Conservation (phyloP, 2,797 vertebrate species). For the Myotis pilosus region DNA sequence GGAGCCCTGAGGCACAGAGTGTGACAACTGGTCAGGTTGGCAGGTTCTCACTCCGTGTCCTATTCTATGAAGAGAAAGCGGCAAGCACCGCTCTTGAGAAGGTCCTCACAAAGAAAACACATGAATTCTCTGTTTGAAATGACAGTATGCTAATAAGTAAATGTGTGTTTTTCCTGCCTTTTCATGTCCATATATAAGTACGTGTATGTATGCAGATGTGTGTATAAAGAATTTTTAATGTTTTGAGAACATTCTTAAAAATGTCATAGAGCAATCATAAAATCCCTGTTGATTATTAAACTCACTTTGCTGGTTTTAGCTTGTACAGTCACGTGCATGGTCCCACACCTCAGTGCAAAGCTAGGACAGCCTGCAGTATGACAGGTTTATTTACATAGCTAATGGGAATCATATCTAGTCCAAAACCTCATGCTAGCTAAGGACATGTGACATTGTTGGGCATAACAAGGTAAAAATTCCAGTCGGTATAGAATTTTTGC, state of each 20-base stretch:
- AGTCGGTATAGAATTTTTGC: not conserved
- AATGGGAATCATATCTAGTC: not conserved
- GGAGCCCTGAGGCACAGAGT: not conserved
- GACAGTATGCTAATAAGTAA: not conserved
- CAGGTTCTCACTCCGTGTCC: not conserved
- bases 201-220: not conserved
- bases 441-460: not conserved
- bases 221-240: not conserved
- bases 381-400: not conserved
- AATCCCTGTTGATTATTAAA: not conserved
- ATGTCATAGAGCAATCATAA: not conserved
- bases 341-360: not conserved
- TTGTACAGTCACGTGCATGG: not conserved
- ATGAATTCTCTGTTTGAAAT: not conserved
- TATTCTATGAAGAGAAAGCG: fast-evolving
- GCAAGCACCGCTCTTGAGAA: not conserved
- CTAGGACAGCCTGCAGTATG: not conserved
- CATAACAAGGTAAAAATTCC: not conserved
- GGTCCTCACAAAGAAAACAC: not conserved
- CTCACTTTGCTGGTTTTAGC: not conserved
- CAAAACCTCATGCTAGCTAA: not conserved
- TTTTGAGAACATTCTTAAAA: not conserved
- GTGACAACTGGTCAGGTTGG: no score
- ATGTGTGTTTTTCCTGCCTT: not conserved
- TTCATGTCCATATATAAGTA: not conserved